Evolutionary conservation across 2,888 invertebrate genomes (phyloP).

Genomic region (Drosophila diplacantha): DNA sequence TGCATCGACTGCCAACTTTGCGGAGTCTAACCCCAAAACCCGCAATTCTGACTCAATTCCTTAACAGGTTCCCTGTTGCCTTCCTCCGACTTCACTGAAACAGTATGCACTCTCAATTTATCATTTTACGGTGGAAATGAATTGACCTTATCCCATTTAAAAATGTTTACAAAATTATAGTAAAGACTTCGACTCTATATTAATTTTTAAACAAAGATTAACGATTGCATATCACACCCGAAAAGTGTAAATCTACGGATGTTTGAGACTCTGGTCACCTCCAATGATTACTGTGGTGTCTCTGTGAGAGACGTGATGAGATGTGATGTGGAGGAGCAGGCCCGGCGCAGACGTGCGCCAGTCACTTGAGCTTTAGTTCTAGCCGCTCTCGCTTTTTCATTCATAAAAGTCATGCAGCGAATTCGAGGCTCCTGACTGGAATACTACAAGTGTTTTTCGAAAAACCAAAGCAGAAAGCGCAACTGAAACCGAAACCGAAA

Average conservation of each 20-base stretch:
- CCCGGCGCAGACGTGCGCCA: slow-evolving; percentile 54
- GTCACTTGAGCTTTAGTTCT: slow-evolving; percentile 39
- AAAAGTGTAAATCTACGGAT: not conserved
- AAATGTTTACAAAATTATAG: not conserved
- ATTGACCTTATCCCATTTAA: too few relatives aligned
- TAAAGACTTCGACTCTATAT: not conserved
- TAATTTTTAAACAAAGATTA: not conserved
- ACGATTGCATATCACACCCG: too few relatives aligned
- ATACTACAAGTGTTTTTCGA: slow-evolving; percentile 65
- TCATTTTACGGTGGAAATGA: too few relatives aligned
- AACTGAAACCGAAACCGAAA: slow-evolving; percentile 38
- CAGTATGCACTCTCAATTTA: too few relatives aligned
- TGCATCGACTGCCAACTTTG: slow-evolving; percentile 62
- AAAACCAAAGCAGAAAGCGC: slow-evolving; percentile 55
- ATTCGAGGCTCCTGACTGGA: slow-evolving; percentile 65
- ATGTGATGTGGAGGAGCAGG: slow-evolving; percentile 51
- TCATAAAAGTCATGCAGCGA: slow-evolving; percentile 36
- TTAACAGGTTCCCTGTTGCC: not conserved
- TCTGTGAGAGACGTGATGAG: slow-evolving; percentile 45
- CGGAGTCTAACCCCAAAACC: not conserved
- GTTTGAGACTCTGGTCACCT: slow-evolving; percentile 3
- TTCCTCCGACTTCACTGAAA: slow-evolving; percentile 1
- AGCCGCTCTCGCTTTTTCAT: slow-evolving; percentile 42
- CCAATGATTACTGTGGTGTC: slow-evolving; percentile 5
- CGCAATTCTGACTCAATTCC: not conserved